These are phyloP conservation scores for Cotesia typhae DNA, from an alignment of 1,140 invertebrate species.

Conservation along the genomic window DNA sequence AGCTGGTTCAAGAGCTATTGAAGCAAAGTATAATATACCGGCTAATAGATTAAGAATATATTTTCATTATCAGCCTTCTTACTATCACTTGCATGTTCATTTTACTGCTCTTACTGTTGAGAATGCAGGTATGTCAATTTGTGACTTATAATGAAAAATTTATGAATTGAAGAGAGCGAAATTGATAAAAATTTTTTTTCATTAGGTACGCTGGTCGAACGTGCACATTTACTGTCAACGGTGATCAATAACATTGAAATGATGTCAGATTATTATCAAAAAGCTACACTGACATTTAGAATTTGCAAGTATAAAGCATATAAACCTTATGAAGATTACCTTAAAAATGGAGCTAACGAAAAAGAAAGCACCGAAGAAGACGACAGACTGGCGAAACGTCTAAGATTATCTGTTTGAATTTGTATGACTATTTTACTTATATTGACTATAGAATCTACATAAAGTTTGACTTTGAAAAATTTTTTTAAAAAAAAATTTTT, in stretches of 20 bases:
- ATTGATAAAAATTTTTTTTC: slow-evolving; percentile 31
- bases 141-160: slow-evolving; percentile 22
- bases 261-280: slow-evolving; percentile 83
- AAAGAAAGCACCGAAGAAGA: not conserved
- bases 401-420: not conserved
- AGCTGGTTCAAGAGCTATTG: slow-evolving; percentile 77
- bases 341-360: not conserved
- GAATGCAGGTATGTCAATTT: slow-evolving; percentile 72
- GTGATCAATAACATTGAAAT: slow-evolving; percentile 94
- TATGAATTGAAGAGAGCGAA: slow-evolving; percentile 6
- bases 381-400: not conserved
- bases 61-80: slow-evolving; percentile 96
- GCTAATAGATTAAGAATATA: slow-evolving; percentile 82
- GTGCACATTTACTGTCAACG: slow-evolving; percentile 84
- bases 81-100: slow-evolving; percentile 96
- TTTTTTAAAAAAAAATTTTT: no score
- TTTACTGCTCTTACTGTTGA: slow-evolving; percentile 87
- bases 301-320: slow-evolving; percentile 56
- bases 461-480: no score
- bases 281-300: slow-evolving; percentile 78
- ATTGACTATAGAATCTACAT: no score
- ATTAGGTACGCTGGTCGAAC: slow-evolving; percentile 77
- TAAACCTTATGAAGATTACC: slow-evolving; percentile 17
- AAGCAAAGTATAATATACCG: slow-evolving; percentile 80
- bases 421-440: not conserved